Percentiles rank a stretch among this genome's conserved stretches.
Evolutionary conservation across 2,888 invertebrate species (phyloP).

Genomic region (Cremastinae sp.): DNA sequence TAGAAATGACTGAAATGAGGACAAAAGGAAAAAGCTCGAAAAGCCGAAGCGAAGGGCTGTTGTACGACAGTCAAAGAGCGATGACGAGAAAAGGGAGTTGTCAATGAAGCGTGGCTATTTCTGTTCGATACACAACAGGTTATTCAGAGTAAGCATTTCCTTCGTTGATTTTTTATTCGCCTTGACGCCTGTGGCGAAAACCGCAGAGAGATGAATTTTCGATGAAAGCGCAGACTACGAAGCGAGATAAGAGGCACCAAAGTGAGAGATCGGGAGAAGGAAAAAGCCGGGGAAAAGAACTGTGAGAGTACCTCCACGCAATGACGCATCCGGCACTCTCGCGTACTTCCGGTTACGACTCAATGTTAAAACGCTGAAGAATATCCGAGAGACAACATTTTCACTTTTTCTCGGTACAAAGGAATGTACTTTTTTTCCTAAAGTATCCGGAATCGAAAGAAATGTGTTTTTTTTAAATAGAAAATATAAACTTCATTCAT

Average conservation of each 20-base stretch:
- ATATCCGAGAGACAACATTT: conserved; percentile 15
- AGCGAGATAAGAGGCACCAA: background rate
- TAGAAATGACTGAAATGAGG: too few relatives aligned
- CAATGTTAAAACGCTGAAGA: conserved; percentile 2
- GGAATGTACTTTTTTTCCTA: background rate
- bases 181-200: conserved; percentile 29
- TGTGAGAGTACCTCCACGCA: background rate
- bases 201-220: conserved; percentile 38
- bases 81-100: conserved; percentile 16
- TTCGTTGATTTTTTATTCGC: conserved; percentile 10
- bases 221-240: conserved; percentile 33
- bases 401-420: background rate
- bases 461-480: background rate
- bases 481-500: background rate
- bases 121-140: background rate
- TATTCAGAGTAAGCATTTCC: background rate
- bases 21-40: too few relatives aligned
- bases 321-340: conserved; percentile 35
- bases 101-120: background rate
- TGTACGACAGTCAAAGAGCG: background rate
- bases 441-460: background rate
- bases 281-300: conserved; percentile 5
- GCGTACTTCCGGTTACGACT: conserved; percentile 27
- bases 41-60: too few relatives aligned
- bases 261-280: too few relatives aligned